Evolutionary conservation across 2,797 vertebrate genomes (phyloP).

Genomic region (Notolepis coatsorum): DNA sequence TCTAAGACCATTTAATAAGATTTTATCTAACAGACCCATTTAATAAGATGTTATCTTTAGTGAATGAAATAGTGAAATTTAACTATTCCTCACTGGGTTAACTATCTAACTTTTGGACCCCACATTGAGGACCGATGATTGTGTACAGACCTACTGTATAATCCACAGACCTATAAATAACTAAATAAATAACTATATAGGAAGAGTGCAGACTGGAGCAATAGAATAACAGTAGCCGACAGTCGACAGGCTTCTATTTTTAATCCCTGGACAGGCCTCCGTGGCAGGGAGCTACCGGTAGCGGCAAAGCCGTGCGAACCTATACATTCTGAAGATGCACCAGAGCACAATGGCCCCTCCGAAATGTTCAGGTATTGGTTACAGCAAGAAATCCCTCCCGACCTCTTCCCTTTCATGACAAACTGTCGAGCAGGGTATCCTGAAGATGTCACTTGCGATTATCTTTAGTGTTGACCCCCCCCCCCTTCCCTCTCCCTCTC

Average conservation of each 20-base stretch:
- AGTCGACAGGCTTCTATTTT: slow-evolving; percentile 20
- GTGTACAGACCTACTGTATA: no score
- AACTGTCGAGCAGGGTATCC: slow-evolving; percentile 21
- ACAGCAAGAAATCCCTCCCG: slow-evolving; percentile 33
- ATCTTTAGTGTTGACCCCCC: slow-evolving; percentile 42
- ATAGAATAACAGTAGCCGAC: not conserved
- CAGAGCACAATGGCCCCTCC: slow-evolving; percentile 21
- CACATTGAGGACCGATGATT: no score
- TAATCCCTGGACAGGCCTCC: slow-evolving; percentile 30
- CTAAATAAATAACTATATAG: no score
- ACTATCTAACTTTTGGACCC: no score
- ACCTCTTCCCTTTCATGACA: slow-evolving; percentile 37
- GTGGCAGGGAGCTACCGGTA: slow-evolving; percentile 4
- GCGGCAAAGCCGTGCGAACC: slow-evolving; percentile 4
- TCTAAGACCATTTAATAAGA: no score
- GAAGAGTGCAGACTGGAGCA: no score
- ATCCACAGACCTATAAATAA: no score
- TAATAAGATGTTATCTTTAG: no score
- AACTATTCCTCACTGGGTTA: no score
- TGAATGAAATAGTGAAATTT: no score
- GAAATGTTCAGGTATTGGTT: slow-evolving; percentile 44
- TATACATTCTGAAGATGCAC: slow-evolving; percentile 52
- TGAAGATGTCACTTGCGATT: slow-evolving; percentile 62
- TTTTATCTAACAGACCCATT: no score
- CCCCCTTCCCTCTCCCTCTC: not conserved